These are phyloP conservation scores for Austrolebias charrua DNA, from an alignment of 2,797 vertebrate species.

Conservation along the genomic window DNA sequence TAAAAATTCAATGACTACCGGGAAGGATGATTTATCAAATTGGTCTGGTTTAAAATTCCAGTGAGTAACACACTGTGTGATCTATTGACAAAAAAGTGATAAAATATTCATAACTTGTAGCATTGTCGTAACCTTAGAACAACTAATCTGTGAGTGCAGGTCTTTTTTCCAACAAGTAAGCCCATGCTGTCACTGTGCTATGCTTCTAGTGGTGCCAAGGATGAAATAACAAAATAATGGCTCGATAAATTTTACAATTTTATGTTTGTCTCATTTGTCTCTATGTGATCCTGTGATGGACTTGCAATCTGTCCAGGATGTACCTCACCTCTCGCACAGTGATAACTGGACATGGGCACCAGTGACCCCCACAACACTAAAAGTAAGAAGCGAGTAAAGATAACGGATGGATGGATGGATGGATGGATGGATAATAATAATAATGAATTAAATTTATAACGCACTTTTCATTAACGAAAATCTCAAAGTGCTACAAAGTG, in stretches of 20 bases:
- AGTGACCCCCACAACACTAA: too few relatives aligned
- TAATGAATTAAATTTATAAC: too few relatives aligned
- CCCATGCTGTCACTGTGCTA: not conserved
- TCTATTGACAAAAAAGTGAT: not conserved
- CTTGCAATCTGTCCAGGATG: too few relatives aligned
- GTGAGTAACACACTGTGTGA: not conserved
- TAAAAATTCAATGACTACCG: not conserved
- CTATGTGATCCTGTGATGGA: too few relatives aligned
- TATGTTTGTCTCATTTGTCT: not conserved
- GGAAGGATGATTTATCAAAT: conserved; percentile 1
- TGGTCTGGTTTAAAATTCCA: conserved; percentile 1
- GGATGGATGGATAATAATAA: too few relatives aligned
- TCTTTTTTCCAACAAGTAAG: not conserved
- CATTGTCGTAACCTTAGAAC: conserved; percentile 3
- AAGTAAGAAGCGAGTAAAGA: too few relatives aligned
- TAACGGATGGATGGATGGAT: too few relatives aligned
- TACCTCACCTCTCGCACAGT: too few relatives aligned
- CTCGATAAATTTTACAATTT: not conserved
- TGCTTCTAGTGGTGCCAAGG: not conserved
- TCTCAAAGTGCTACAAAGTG: too few relatives aligned
- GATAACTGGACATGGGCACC: too few relatives aligned
- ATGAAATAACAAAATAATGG: not conserved
- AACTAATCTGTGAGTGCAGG: not conserved
- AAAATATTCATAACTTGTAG: conserved; percentile 9
- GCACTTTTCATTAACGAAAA: too few relatives aligned